Evolutionary conservation across 2,888 invertebrate genomes (phyloP).

Genomic region (Criorhina ranunculi): DNA sequence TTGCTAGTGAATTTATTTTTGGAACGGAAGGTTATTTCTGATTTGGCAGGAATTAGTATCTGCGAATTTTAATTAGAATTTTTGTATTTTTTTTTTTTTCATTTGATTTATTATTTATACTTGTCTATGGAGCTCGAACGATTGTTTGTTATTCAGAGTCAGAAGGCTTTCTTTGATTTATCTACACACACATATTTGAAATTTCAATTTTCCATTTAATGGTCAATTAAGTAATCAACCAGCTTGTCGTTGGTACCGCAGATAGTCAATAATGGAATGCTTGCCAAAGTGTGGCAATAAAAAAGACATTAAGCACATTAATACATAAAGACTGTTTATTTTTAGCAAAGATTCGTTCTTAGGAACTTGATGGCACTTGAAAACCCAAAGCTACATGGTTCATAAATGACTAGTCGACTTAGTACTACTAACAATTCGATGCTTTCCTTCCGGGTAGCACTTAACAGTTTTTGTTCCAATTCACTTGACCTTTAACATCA

Average conservation of each 20-base stretch:
- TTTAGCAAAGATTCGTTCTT: background rate
- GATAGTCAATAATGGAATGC: background rate
- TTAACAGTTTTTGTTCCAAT: too few relatives aligned
- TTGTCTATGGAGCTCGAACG: background rate
- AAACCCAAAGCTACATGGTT: too few relatives aligned
- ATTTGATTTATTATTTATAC: background rate
- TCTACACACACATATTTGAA: background rate
- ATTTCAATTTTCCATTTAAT: background rate
- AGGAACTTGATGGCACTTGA: too few relatives aligned
- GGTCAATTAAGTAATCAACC: slow-evolving; percentile 2
- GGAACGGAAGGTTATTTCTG: slow-evolving; percentile 31
- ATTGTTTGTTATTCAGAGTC: slow-evolving; percentile 1
- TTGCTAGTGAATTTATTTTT: slow-evolving; percentile 31
- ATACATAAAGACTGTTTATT: slow-evolving; percentile 16
- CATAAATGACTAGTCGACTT: too few relatives aligned
- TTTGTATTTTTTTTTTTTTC: background rate
- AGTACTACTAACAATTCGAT: too few relatives aligned
- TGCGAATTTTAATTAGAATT: slow-evolving; percentile 7
- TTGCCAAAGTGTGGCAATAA: slow-evolving; percentile 23
- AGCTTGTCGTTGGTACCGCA: background rate
- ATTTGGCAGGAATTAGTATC: slow-evolving; percentile 30
- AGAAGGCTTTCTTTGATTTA: slow-evolving; percentile 19
- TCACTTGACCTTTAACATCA: too few relatives aligned
- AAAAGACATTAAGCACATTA: slow-evolving; percentile 11
- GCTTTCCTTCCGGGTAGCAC: too few relatives aligned